Conservation (phyloP, 2,113 vertebrate genomes). For the Pelusios castaneus region DNA sequence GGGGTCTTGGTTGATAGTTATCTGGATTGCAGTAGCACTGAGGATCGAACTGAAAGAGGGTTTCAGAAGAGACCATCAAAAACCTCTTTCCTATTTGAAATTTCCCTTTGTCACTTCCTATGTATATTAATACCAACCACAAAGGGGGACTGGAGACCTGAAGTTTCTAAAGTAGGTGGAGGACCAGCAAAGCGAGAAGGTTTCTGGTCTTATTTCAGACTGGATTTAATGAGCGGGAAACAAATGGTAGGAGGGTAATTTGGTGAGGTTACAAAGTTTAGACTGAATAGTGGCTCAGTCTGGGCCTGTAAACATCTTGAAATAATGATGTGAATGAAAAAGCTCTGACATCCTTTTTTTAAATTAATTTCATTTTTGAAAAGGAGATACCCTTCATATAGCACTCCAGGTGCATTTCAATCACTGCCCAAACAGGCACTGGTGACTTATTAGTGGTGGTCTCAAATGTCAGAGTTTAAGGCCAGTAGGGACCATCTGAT, state of each 20-base stretch:
- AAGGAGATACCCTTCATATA: neutral
- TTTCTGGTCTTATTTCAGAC: neutral
- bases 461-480: too few species aligned
- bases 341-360: neutral
- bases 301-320: neutral
- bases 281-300: neutral
- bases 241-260: neutral
- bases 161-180: neutral
- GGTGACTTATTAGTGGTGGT: too few species aligned
- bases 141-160: neutral
- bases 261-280: neutral
- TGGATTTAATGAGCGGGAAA: neutral
- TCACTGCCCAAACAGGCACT: too few species aligned
- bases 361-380: neutral
- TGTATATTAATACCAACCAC: neutral
- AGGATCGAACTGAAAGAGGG: rapidly evolving
- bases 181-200: neutral
- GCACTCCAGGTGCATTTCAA: rapidly evolving
- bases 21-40: neutral
- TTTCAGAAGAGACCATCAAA: rapidly evolving
- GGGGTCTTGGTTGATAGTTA: rapidly evolving
- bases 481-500: too few species aligned
- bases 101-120: neutral
- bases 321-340: neutral
- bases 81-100: neutral